Evolutionary conservation across 2,797 vertebrate species (phyloP), one percentile per base, ranked within the genome.

Genomic region (Adelosebastes latens): DNA sequence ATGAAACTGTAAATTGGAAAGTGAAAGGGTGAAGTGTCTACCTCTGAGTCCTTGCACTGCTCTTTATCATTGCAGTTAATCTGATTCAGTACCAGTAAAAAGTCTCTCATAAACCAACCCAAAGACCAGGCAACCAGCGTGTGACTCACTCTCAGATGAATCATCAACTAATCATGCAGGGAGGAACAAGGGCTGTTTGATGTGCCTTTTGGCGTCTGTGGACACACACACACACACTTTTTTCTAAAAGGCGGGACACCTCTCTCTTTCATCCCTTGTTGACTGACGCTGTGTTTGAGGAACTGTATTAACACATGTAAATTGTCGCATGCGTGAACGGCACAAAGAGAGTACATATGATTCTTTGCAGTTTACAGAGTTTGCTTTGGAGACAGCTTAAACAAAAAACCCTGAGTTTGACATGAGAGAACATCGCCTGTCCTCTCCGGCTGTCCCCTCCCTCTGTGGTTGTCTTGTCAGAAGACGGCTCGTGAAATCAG

Each of bases 91-190:
- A 34, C 29, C 52, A 49, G 75, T 32, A 13, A 72, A 3, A 72
- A 65, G 27, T 49, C 58, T 9, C 10, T 8, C 13, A 61, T 53
- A 69, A 74, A 13, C 24, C 1, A 20, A 22, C 29, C 62, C 25
- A 55, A 25, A 67, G 52, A 62, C 14, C 70, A 55, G 66, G 59
- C 72, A 67, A 55, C 46, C 25, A 6, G 18, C 14, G 1, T 18
- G 65, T 88, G 89, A 90, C 72, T 90, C 84, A 52, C 75, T 12
- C 61, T 49, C 29, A 25, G 63, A 70, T 90, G 85, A 91, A 56
- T 92, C 89, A 92, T 88, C 83, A 65, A 5, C 67, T 32, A 72
- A 79, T 77, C 73, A 63, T 13, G 73, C 60, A 58, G 69, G 77
- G 63, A 68, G 78, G 83, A 88, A 82, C 75, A 75, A 88, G 59